Evolutionary conservation across 1,140 invertebrate genomes (phyloP).

Genomic region (Cyrtorhinus lividipennis): DNA sequence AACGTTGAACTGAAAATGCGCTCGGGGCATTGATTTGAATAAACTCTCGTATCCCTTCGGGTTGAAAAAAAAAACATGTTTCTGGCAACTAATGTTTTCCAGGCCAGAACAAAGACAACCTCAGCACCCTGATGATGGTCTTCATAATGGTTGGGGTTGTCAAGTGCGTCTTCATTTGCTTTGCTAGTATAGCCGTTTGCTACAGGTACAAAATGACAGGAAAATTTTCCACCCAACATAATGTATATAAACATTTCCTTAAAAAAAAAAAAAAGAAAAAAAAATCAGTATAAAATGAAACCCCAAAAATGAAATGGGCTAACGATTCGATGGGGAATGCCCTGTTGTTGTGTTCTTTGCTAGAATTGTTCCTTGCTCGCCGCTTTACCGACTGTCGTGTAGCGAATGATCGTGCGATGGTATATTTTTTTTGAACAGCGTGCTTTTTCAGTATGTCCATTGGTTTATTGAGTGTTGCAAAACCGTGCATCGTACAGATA

Average conservation of each 20-base stretch:
- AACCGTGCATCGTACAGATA: not conserved
- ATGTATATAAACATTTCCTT: not conserved
- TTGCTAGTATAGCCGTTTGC: constrained; percentile 85
- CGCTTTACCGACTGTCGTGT: not conserved
- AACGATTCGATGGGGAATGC: not conserved
- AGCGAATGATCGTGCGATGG: constrained; percentile 10
- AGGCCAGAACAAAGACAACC: constrained; percentile 48
- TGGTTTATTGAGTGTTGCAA: not conserved
- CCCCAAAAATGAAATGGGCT: not conserved
- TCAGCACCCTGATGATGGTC: constrained; percentile 79
- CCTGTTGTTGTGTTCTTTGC: not conserved
- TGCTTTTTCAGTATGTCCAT: not conserved
- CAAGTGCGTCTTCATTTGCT: constrained; percentile 83
- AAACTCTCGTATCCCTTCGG: too few species aligned
- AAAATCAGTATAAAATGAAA: not conserved
- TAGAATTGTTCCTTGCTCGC: not conserved
- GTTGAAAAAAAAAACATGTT: not conserved
- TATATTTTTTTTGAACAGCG: constrained; percentile 10
- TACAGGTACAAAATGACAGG: constrained; percentile 58
- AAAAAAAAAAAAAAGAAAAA: not conserved
- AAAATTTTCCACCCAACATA: not conserved
- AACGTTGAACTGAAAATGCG: not conserved
- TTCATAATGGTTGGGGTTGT: constrained; percentile 82
- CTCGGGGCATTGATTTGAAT: too few species aligned
- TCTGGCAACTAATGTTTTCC: constrained; percentile 33